phyloP scores from a whole-genome alignment of 2,888 invertebrate species.

The Frankliniella intonsa region DNA sequence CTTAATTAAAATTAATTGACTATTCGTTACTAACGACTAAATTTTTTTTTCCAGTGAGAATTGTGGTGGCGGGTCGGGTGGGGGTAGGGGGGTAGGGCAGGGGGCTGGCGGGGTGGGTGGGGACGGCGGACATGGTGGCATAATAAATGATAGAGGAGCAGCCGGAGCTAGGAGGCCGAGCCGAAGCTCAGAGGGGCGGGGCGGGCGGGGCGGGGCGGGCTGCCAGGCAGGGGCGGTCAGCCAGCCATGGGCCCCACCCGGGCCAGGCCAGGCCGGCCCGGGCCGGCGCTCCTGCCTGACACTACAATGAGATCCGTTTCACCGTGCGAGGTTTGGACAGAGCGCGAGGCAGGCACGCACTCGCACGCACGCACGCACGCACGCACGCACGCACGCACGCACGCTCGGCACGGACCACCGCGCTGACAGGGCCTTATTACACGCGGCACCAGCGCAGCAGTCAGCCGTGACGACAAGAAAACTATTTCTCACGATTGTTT shows the following conservation, averaged over 20 bases:
- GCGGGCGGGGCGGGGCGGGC: background rate
- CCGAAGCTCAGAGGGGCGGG: background rate
- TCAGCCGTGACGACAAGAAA: too few species aligned
- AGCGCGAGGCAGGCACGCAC: background rate
- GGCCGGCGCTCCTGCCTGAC: background rate
- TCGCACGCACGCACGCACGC: background rate
- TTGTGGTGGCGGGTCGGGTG: background rate
- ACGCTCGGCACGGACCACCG: background rate
- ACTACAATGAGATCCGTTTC: background rate
- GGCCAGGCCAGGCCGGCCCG: background rate
- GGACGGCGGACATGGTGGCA: background rate
- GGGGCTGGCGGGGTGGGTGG: background rate
- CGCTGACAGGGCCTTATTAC: constrained; percentile 6
- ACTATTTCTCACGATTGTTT: too few species aligned
- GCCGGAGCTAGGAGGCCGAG: background rate
- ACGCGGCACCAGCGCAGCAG: background rate
- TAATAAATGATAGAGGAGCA: constrained; percentile 13
- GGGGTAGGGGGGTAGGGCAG: background rate
- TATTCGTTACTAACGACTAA: too few species aligned
- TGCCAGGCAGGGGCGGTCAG: background rate
- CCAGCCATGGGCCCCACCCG: background rate
- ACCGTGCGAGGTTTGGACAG: background rate
- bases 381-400: background rate
- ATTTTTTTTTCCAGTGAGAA: background rate
- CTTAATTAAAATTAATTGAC: too few species aligned